Base-by-base conservation (phyloP, 2,888 invertebrate genomes). In the Pseudococcus viburni region DNA sequence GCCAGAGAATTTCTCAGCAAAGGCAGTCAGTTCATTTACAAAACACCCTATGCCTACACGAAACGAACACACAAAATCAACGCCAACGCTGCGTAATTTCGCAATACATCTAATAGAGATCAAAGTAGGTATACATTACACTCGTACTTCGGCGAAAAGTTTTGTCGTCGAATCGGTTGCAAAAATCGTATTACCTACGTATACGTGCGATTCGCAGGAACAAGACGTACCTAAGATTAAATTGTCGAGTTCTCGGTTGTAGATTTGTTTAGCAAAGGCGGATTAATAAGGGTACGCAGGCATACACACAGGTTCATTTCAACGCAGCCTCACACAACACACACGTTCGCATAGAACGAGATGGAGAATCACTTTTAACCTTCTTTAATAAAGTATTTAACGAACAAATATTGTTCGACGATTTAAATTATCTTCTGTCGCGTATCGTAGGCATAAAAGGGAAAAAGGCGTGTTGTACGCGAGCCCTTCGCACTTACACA, bases 361-460 rank as follows among this genome's bases (percentile, higher is more conserved):
- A 55, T 5, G n/a, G 55, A 55, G 55, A 55, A 55, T 55, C 55
- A n/a, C 55, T 55, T 55, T 55, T 55, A 55, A n/a, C 55, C 55
- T 55, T 55, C 55, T 55, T 55, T n/a, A 55, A 55, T 55, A 55
- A 55, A 77, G 77, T 39, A 77, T 77, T 77, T 77, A 77, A 42
- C 77, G 22, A 39, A 77, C 77, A 77, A 77, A 77, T 77, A 77
- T 77, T 33, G 77, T 39, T 77, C 77, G 42, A 77, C 77, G 77
- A 77, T 77, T 77, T 77, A 77, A 77, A 77, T 77, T 77, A 77
- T 39, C 77, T 77, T 17, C 8, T 11, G 12, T 1, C 9, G 19
- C 68, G 26, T 68, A 26, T 68, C 42, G 42, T 7, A 42, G 42
- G 42, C 12, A 42, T 77, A 55, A 55, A 55, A 55, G 55, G 15